Evolutionary conservation across 2,113 vertebrate genomes (phyloP), one percentile per base, ranked within the genome.

Genomic region (Rhipidura dahli): DNA sequence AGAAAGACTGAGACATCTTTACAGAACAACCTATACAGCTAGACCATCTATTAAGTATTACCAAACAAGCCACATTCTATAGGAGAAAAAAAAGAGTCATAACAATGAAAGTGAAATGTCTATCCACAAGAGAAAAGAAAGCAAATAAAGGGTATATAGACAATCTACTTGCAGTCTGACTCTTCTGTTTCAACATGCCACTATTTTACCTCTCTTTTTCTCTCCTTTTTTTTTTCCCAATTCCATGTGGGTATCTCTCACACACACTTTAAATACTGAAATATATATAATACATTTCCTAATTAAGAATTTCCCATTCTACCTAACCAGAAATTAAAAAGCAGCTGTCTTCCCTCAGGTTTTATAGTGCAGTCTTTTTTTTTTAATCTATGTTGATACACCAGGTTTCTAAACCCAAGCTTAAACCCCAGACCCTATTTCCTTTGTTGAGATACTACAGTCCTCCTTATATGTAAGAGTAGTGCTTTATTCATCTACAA

Each of bases 261-360:
- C 8, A 37, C 9, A 54, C 9, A 12, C 31, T 80, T 90, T 11
- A 68, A 78, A 70, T n/a, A 71, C 2, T 44, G 24, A 49, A 47
- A 68, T 50, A 45, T 8, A 70, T 6, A 23, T 53, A 53, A 49
- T 33, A 50, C 10, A 7, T 40, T 85, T 89, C 85, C 50, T 83
- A 85, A 61, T 54, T 57, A 88, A 91, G 33, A 72, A n/a, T 51
- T 80, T 54, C 50, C 19, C 24, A 59, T 90, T 97, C 30, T 13
- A 51, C 17, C 15, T n/a, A 24, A 77, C 12, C 31, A 80, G 24
- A 85, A 83, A 85, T 73, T 6, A 42, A 31, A 65, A 69, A 42
- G 18, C 0, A 0, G 8, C 11, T 72, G 16, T 50, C n/a, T 56
- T 89, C 30, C 28, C 23, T 88, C 59, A 51, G 15, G 73, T 68